Conservation (phyloP, 2,888 invertebrate genomes). For the Phasia obesa region DNA sequence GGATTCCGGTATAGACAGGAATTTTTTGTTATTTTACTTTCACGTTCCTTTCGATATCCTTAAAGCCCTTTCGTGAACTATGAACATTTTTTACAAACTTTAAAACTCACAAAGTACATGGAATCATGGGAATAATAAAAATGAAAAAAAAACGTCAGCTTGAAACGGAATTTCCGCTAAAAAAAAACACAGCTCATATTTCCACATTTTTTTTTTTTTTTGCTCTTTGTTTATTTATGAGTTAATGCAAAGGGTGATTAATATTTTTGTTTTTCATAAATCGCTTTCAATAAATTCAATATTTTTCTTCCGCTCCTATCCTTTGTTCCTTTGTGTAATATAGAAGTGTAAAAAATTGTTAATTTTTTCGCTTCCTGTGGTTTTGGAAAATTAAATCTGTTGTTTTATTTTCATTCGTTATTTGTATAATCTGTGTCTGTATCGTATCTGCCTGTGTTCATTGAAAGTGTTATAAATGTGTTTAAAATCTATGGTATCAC, state of each 20-base stretch:
- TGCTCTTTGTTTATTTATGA: constrained; percentile 67
- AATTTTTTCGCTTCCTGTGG: constrained; percentile 34
- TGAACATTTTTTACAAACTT: not conserved
- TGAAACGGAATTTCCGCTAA: constrained; percentile 61
- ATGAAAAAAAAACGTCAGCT: constrained; percentile 28
- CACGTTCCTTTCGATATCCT: not conserved
- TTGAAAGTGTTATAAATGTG: constrained; percentile 32
- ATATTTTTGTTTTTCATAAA: constrained; percentile 29
- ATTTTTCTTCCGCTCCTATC: constrained; percentile 14
- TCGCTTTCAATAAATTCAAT: constrained; percentile 44
- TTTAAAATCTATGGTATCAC: constrained; percentile 3
- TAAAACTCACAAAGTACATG: constrained; percentile 23
- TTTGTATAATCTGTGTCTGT: constrained; percentile 24
- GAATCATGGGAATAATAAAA: constrained; percentile 13
- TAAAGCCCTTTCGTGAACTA: not conserved
- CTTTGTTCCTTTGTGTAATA: constrained; percentile 10
- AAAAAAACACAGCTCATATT: constrained; percentile 41
- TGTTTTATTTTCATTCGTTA: not conserved
- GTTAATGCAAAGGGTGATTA: constrained; percentile 54
- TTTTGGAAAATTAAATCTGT: constrained; percentile 44
- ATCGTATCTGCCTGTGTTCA: constrained; percentile 16
- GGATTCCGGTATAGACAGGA: constrained; percentile 59
- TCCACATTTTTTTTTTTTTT: not conserved
- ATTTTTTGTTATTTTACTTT: not conserved
- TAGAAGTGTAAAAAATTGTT: not conserved